Base-by-base conservation (phyloP, 1,140 invertebrate species). In the Zaprionus taronus region DNA sequence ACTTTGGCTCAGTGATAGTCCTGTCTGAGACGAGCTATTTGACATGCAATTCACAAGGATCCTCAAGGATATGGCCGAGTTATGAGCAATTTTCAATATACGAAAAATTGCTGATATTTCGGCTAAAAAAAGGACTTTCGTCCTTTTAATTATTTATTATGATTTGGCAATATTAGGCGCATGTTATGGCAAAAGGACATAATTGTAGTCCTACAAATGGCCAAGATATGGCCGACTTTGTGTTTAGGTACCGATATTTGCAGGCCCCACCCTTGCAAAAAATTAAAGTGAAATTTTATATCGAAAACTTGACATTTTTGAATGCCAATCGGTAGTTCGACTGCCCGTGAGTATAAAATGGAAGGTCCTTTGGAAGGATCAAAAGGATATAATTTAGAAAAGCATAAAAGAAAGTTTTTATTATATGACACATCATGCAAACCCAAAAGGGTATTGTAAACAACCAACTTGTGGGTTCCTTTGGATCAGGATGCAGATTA, bases 121-220 rank as follows among this genome's bases (percentile, higher is more conserved):
- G 6, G 47, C 1, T 66, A 2, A 12, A 14, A n/a, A 2, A 26
- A 67, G 53, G 64, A 67, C 17, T 44, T 57, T 57, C 24, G 64
- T 57, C 15, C 64, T 31, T 67, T 36, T 4, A 3, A 6, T 7
- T 20, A 36, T 1, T 15, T 5, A 15, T 34, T 7, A 9, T 24
- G 17, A 36, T 34, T 2, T 7, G 4, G 9, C 1, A 9, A 3
- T 14, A 15, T 2, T 1, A 34, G 26, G 0, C 17, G 12, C 22
- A 51, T n/a, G 2, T 51, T 11, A n/a, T 15, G 20, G 4, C 38
- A 17, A 58, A 67, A 67, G 55, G 38, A 36, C 14, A 67, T 57
- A 1, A 5, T n/a, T 17, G 5, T 34, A 65, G 36, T 57, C 53
- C 53, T 47, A 1, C 1, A 56, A 57, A 57, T 57, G 24, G 15